A percentile compares a stretch with the other conserved stretches of the same genome.
These are phyloP conservation scores for Paguma larvata DNA, from an alignment of 2,797 vertebrate species.

Conservation along the genomic window DNA sequence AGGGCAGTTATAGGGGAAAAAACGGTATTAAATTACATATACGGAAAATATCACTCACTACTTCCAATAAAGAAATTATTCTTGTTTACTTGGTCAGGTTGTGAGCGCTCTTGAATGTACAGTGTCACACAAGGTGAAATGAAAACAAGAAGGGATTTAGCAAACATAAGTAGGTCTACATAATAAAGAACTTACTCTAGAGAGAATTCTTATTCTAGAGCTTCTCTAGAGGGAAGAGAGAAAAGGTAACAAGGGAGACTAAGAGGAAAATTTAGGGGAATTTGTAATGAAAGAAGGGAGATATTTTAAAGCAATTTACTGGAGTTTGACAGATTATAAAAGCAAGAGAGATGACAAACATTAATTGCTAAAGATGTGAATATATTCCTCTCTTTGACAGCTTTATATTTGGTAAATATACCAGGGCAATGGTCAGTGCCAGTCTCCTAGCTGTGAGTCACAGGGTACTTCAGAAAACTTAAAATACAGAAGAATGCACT, in stretches of 20 bases:
- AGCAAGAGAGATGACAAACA: neutral
- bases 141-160: neutral
- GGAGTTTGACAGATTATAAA: neutral
- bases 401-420: neutral
- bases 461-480: neutral
- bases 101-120: neutral
- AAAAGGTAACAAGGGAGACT: neutral
- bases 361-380: neutral
- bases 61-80: neutral
- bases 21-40: neutral
- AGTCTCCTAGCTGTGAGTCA: neutral
- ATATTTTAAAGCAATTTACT: neutral
- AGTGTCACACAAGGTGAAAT: neutral
- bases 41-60: neutral
- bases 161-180: neutral
- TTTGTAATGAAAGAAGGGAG: neutral
- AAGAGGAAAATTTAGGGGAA: neutral
- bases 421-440: neutral
- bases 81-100: neutral
- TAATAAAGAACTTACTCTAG: neutral
- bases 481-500: neutral
- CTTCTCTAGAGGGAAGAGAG: neutral
- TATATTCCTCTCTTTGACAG: neutral
- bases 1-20: neutral
- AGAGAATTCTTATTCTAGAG: neutral